These are phyloP conservation scores for Pagrus major DNA, from an alignment of 2,113 vertebrate species.

Conservation along the genomic window DNA sequence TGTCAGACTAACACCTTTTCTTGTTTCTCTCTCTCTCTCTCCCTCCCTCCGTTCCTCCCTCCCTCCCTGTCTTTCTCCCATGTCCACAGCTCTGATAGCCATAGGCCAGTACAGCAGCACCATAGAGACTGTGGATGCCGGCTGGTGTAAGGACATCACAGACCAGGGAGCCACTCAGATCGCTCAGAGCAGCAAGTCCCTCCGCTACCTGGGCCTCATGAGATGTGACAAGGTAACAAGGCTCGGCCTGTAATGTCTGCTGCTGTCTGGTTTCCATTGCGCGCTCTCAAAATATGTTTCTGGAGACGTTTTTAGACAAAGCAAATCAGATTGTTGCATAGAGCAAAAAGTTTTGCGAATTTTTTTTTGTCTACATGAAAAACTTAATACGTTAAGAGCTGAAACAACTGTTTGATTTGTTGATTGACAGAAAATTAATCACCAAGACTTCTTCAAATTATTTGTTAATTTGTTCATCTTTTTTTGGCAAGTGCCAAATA, in stretches of 20 bases:
- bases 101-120: slow-evolving; percentile 97
- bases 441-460: neutral
- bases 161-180: slow-evolving; percentile 97
- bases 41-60: neutral
- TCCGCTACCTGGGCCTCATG: slow-evolving; percentile 97
- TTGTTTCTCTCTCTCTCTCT: slow-evolving; percentile 41
- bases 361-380: neutral
- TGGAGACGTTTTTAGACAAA: neutral
- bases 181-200: slow-evolving; percentile 96
- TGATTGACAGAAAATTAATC: neutral
- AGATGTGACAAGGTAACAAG: slow-evolving; percentile 96
- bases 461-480: neutral
- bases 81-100: slow-evolving; percentile 92
- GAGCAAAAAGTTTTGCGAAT: no score
- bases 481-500: neutral
- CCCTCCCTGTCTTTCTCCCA: slow-evolving; percentile 28
- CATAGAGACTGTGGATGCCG: slow-evolving; percentile 98
- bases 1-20: slow-evolving; percentile 79
- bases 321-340: no score
- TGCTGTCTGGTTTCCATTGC: neutral
- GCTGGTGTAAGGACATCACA: slow-evolving; percentile 99
- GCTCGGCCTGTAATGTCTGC: slow-evolving; percentile 29
- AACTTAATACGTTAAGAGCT: neutral
- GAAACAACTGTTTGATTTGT: neutral
- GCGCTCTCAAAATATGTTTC: neutral